These are phyloP conservation scores for Arvicanthis niloticus DNA, from an alignment of 2,113 vertebrate genomes.

Conservation along the genomic window DNA sequence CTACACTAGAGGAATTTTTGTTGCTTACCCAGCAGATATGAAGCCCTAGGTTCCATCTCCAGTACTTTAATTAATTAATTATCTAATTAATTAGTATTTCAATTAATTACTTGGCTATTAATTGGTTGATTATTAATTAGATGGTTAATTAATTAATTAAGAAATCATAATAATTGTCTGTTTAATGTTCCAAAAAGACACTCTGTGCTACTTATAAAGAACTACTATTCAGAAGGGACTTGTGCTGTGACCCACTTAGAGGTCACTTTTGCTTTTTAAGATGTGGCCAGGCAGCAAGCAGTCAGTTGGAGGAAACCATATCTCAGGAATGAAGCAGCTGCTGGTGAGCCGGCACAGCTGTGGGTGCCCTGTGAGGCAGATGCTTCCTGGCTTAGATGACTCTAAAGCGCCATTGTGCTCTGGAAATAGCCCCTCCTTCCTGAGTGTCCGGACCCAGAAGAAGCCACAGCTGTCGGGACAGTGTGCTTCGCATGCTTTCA, in stretches of 20 bases:
- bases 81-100: too few relatives aligned
- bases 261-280: not conserved
- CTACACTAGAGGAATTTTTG: not conserved
- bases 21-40: not conserved
- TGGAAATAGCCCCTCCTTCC: not conserved
- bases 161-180: not conserved
- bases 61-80: not conserved
- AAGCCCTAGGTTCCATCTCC: not conserved
- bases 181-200: not conserved
- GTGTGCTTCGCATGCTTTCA: constrained; percentile 78
- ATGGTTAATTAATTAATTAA: not conserved
- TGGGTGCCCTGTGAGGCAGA: not conserved
- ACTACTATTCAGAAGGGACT: not conserved
- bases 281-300: not conserved
- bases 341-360: constrained; percentile 80
- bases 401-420: constrained; percentile 67
- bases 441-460: constrained; percentile 46
- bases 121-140: too few relatives aligned
- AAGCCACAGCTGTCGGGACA: constrained; percentile 50
- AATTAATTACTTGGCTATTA: not conserved
- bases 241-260: rapidly evolving
- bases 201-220: not conserved
- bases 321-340: not conserved
- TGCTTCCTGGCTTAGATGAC: not conserved
- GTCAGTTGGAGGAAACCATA: not conserved